These are phyloP conservation scores for Baronia brevicornis DNA, from an alignment of 2,888 invertebrate species.

Conservation along the genomic window DNA sequence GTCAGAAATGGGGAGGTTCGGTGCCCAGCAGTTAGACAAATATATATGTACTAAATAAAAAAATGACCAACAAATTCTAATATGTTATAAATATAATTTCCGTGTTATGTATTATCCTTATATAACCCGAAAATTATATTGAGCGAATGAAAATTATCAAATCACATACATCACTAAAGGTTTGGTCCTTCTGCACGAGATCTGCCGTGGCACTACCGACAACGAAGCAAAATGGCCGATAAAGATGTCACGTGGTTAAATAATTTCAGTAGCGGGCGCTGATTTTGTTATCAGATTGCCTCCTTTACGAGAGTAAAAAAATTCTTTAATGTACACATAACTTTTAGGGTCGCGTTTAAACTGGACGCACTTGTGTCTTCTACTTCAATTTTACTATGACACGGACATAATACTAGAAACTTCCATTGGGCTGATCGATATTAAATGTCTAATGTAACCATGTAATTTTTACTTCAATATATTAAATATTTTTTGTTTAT, in stretches of 20 bases:
- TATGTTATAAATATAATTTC: too few relatives aligned
- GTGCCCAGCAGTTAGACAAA: too few relatives aligned
- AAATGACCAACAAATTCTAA: too few relatives aligned
- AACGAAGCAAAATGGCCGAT: constrained; percentile 34
- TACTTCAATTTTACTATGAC: constrained; percentile 1
- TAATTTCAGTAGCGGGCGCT: constrained; percentile 37
- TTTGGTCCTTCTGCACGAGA: constrained; percentile 13
- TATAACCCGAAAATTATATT: too few relatives aligned
- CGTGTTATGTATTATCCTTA: too few relatives aligned
- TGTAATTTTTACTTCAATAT: background rate
- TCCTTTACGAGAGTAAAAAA: constrained; percentile 32
- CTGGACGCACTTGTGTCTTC: constrained; percentile 7
- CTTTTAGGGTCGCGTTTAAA: constrained; percentile 20
- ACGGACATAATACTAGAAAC: background rate
- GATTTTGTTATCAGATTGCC: constrained; percentile 40
- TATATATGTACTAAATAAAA: too few relatives aligned
- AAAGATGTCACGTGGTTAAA: constrained; percentile 60
- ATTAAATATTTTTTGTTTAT: constrained; percentile 18
- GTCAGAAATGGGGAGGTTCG: too few relatives aligned
- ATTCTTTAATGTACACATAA: constrained; percentile 23
- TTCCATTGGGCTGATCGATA: too few relatives aligned
- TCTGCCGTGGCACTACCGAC: constrained; percentile 19
- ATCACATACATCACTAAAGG: constrained; percentile 8
- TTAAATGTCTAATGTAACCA: too few relatives aligned
- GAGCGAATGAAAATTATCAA: too few relatives aligned